A percentile compares a stretch with the other conserved stretches of the same genome.
Evolutionary conservation across 2,797 vertebrate genomes (phyloP).

Genomic region (Hafferia zeledoni): DNA sequence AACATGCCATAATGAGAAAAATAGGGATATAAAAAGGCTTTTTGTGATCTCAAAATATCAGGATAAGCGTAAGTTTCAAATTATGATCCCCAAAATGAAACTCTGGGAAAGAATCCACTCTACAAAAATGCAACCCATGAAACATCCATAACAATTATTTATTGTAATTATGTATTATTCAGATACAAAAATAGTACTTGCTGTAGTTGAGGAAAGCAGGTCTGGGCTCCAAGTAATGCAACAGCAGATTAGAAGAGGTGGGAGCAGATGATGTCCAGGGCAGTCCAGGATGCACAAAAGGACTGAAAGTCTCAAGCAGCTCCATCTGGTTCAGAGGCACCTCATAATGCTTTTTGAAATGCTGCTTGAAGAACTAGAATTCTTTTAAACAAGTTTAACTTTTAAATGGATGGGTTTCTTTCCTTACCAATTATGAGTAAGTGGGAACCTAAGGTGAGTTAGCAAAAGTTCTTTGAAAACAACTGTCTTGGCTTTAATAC

Average conservation of each 20-base stretch:
- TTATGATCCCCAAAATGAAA: neutral
- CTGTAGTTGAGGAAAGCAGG: neutral
- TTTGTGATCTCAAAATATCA: neutral
- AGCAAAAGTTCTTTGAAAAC: neutral
- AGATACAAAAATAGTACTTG: neutral
- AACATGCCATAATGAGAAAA: neutral
- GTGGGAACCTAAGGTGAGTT: neutral
- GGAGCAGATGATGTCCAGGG: neutral
- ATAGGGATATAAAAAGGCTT: neutral
- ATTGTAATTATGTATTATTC: neutral
- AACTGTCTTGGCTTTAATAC: neutral
- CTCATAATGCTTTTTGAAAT: neutral
- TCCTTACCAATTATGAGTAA: neutral
- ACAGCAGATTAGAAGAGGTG: neutral
- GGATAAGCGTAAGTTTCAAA: neutral
- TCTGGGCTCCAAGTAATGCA: neutral
- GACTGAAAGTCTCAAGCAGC: neutral
- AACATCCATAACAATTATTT: neutral
- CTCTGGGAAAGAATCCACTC: slow-evolving; percentile 1
- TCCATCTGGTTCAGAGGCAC: neutral
- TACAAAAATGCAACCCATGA: neutral
- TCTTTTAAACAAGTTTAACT: neutral
- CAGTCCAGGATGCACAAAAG: neutral
- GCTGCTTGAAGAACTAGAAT: neutral
- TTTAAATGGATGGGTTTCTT: neutral